phyloP scores from a whole-genome alignment of 1,140 invertebrate species.

The Elysia chlorotica region DNA sequence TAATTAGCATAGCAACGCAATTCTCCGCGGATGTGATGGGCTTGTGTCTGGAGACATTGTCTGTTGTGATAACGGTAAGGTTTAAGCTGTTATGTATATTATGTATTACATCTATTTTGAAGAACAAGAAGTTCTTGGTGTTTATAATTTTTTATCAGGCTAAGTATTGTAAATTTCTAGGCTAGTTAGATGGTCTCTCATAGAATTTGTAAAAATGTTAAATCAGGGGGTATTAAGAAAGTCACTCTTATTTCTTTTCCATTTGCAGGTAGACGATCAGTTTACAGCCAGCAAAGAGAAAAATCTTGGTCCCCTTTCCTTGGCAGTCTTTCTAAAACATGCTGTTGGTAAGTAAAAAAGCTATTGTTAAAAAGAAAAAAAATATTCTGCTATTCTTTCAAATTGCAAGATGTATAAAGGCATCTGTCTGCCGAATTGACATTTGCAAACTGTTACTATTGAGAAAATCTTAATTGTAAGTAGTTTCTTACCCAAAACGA shows the following conservation, averaged over 20 bases:
- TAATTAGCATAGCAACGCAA: conserved; percentile 65
- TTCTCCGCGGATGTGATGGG: conserved; percentile 70
- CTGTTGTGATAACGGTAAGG: conserved; percentile 71
- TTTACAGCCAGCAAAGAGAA: conserved; percentile 72
- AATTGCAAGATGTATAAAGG: too few species aligned
- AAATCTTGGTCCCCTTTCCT: conserved; percentile 74
- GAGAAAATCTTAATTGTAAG: too few species aligned
- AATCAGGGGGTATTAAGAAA: too few species aligned
- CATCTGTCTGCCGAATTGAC: too few species aligned
- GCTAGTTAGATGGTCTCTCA: not conserved
- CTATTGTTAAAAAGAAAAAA: too few species aligned
- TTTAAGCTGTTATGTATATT: too few species aligned
- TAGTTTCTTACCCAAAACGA: too few species aligned
- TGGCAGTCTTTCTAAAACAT: conserved; percentile 76
- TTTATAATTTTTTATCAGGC: not conserved
- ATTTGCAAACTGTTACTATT: too few species aligned
- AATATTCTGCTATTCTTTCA: too few species aligned
- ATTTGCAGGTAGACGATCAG: conserved; percentile 69
- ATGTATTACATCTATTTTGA: not conserved
- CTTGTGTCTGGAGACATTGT: conserved; percentile 73
- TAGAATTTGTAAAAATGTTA: too few species aligned
- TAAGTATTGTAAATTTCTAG: too few species aligned
- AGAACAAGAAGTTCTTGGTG: not conserved
- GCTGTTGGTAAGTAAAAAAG: conserved; percentile 64
- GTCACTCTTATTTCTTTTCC: conserved; percentile 20